Base-by-base conservation (phyloP, 2,113 vertebrate genomes). In the Hypocryptadius cinnamomeus region DNA sequence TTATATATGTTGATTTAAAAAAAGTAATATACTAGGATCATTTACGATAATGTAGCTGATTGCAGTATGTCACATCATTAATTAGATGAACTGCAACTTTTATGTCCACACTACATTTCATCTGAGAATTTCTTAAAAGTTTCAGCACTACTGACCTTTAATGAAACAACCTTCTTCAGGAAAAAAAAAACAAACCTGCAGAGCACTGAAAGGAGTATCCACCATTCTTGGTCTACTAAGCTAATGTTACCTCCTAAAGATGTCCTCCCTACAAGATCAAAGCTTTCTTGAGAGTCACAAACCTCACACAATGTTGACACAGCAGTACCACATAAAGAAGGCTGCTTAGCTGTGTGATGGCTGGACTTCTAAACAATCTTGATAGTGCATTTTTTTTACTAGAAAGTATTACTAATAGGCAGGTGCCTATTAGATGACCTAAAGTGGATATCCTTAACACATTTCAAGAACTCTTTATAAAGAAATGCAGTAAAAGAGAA, bases 381-480 rank as follows among this genome's bases (percentile, higher is more conserved):
- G 21, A 60, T 5, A 64, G 15, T 0, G 1, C 3, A 3, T n/a
- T 78, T 51, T 56, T 54, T 74, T 57, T 7, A 19, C 4, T 28
- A 51, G 39, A 63, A 89, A 92, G 11, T 6, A 65, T 30, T 78
- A 69, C 19, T 50, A 63, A 39, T 8, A 33, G 39, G 39, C 12
- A 53, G 47, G 19, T 15, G 31, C 13, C n/a, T 74, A 27, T 13
- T 30, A 35, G 23, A 48, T 57, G 22, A 20, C 20, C 40, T 77
- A 12, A 0, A 79, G 30, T 10, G 7, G 21, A 14, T 24, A 85
- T 24, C 18, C 16, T 48, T 40, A 77, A 56, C 10, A 27, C 3
- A 28, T 47, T 82, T 72, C 17, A 66, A 73, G 5, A 65, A 51
- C 20, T 19, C 17, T 48, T 79, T 35, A 24, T 14, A 22, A 16